Evolutionary conservation across 1,140 invertebrate species (phyloP).

Genomic region (Melipona quadrifasciata): DNA sequence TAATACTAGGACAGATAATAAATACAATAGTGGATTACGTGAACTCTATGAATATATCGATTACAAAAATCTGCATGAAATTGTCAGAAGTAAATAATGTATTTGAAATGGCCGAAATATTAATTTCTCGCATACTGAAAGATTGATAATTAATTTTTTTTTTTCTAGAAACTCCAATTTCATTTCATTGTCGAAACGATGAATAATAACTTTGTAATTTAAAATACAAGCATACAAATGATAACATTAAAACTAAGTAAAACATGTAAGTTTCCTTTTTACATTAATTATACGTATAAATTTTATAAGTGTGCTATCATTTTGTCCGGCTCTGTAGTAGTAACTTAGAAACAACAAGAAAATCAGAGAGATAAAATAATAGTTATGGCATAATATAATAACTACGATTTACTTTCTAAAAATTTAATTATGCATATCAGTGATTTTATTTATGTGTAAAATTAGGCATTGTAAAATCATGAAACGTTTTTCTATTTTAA

Average conservation of each 20-base stretch:
- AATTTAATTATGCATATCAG: not conserved
- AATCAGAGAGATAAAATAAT: not conserved
- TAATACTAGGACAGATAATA: conserved; percentile 83
- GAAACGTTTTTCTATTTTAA: conserved; percentile 59
- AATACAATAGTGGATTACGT: conserved; percentile 84
- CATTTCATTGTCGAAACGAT: rapidly evolving
- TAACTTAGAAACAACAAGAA: not conserved
- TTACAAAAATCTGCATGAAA: conserved; percentile 83
- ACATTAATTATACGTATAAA: too few relatives aligned
- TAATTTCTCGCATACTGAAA: not conserved
- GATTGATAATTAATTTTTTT: not conserved
- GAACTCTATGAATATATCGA: conserved; percentile 84
- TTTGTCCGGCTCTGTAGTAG: not conserved
- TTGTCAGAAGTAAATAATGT: conserved; percentile 82
- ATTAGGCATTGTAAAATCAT: conserved; percentile 53
- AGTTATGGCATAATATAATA: not conserved
- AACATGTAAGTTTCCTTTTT: too few relatives aligned
- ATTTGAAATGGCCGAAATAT: not conserved
- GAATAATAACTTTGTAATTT: not conserved
- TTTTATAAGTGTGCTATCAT: too few relatives aligned
- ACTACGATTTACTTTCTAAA: too few relatives aligned
- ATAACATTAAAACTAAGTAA: rapidly evolving
- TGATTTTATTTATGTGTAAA: not conserved
- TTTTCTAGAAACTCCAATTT: conserved; percentile 40
- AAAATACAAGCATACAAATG: rapidly evolving